Evolutionary conservation across 2,113 vertebrate species (phyloP).

Genomic region (Stomatorhinus ivindoensis): DNA sequence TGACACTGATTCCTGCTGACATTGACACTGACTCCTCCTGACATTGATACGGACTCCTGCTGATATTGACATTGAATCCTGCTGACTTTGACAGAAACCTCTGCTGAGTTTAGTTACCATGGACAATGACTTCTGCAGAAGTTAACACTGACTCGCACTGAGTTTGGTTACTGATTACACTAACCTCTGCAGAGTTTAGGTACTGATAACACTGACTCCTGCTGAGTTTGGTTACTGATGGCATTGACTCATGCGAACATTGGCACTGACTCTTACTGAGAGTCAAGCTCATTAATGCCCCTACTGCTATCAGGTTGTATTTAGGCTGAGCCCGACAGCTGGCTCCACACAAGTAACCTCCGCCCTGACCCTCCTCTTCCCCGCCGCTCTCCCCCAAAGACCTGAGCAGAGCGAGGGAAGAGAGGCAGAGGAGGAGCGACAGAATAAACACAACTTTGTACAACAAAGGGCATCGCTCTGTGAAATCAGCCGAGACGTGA

Average conservation of each 20-base stretch:
- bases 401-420: not conserved
- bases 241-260: not conserved
- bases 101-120: no score
- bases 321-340: not conserved
- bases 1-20: no score
- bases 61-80: not conserved
- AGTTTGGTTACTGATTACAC: not conserved
- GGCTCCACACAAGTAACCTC: not conserved
- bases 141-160: not conserved
- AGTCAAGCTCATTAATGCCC: not conserved
- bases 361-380: not conserved
- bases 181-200: not conserved
- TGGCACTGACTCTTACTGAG: not conserved
- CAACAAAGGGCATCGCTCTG: slow-evolving; percentile 38
- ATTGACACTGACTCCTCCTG: not conserved
- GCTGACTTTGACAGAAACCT: not conserved
- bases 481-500: slow-evolving; percentile 33
- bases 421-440: slow-evolving; percentile 7
- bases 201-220: not conserved
- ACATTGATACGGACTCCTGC: not conserved
- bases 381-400: not conserved
- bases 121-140: no score
- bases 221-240: not conserved
- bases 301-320: not conserved
- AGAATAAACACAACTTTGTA: slow-evolving; percentile 31